Evolutionary conservation across 2,113 vertebrate species (phyloP).

Genomic region (Hippocampus barbouri): DNA sequence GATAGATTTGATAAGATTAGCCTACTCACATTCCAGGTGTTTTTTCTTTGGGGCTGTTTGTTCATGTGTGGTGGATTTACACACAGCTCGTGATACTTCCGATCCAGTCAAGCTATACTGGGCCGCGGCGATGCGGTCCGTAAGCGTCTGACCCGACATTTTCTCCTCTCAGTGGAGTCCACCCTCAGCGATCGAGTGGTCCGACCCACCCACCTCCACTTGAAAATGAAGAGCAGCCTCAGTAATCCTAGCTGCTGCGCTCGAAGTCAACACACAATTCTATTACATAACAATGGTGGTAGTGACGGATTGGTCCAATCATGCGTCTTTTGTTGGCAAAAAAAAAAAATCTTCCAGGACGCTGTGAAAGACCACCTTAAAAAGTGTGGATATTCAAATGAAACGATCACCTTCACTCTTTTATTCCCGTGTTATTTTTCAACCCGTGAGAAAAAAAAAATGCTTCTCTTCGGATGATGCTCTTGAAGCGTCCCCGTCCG

Average conservation of each 20-base stretch:
- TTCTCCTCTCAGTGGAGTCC: slow-evolving; percentile 65
- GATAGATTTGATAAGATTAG: background rate
- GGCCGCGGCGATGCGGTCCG: slow-evolving; percentile 98
- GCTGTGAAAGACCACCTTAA: background rate
- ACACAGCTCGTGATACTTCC: slow-evolving; percentile 91
- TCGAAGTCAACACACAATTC: slow-evolving; percentile 9
- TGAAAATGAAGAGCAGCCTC: slow-evolving; percentile 20
- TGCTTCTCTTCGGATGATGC: slow-evolving; percentile 51
- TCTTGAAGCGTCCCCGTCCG: slow-evolving; percentile 46
- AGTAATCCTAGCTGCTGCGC: slow-evolving; percentile 43
- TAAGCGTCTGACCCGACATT: slow-evolving; percentile 99
- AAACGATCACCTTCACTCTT: background rate
- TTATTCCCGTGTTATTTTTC: slow-evolving; percentile 4
- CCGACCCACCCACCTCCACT: slow-evolving; percentile 37
- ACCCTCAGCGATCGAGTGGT: slow-evolving; percentile 41
- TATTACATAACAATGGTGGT: slow-evolving; percentile 36
- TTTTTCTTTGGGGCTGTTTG: slow-evolving; percentile 98
- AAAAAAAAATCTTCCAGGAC: background rate
- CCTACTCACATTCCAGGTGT: slow-evolving; percentile 97
- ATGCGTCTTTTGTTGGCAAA: slow-evolving; percentile 17
- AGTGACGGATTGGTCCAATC: slow-evolving; percentile 10
- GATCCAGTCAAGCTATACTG: slow-evolving; percentile 98
- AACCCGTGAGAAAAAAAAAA: slow-evolving; percentile 22
- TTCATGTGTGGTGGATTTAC: slow-evolving; percentile 97
- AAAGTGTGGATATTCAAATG: background rate